Conservation (phyloP, 2,797 vertebrate genomes). For the Centroberyx gerrardi region DNA sequence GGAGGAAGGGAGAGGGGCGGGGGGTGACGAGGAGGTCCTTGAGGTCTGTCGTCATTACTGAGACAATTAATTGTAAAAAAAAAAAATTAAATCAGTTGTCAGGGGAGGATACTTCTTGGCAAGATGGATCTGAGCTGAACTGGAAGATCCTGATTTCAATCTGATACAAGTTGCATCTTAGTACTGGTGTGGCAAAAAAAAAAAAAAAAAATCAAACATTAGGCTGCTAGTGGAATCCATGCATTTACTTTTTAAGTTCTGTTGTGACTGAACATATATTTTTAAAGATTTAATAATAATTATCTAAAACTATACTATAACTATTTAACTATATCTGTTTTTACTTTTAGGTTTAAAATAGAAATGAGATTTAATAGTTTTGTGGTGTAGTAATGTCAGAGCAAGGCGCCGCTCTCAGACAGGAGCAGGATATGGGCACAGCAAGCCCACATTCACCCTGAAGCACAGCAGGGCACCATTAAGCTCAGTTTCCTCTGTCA, state of each 20-base stretch:
- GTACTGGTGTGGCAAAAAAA: not conserved
- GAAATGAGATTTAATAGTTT: not conserved
- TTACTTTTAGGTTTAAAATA: too few species aligned
- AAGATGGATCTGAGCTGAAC: not conserved
- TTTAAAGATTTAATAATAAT: too few species aligned
- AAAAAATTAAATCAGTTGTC: constrained; percentile 39
- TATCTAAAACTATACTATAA: too few species aligned
- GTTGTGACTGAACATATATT: too few species aligned
- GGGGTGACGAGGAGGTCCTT: not conserved
- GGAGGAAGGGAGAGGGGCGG: not conserved
- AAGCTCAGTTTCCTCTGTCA: constrained; percentile 72
- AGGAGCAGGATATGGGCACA: constrained; percentile 80
- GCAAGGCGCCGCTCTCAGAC: constrained; percentile 45
- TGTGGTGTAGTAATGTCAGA: constrained; percentile 28
- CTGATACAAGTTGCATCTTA: not conserved
- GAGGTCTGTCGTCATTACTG: constrained; percentile 42
- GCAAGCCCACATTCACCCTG: constrained; percentile 69
- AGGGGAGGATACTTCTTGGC: constrained; percentile 1
- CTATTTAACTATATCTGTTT: too few species aligned
- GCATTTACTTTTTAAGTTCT: not conserved
- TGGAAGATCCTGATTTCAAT: not conserved
- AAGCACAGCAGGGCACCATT: constrained; percentile 71
- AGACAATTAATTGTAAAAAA: constrained; percentile 24
- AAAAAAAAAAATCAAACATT: not conserved
- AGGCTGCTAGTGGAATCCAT: too few species aligned